Percentiles rank a stretch among this genome's conserved stretches.
phyloP scores from a whole-genome alignment of 2,113 vertebrate species.

The Grammatotria lemairii region DNA sequence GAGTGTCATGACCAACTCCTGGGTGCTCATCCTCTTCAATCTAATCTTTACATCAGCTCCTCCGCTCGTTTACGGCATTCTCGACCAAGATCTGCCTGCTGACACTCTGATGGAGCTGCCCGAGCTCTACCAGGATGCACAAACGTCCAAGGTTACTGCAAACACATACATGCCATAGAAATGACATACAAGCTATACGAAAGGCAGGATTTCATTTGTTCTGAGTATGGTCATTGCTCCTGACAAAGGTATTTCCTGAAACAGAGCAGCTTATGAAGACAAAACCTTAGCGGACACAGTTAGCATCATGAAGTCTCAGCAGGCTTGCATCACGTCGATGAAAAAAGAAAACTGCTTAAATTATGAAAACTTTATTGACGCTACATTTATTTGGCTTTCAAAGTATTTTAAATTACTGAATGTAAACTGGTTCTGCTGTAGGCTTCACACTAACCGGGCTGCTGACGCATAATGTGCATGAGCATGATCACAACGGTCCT shows the following conservation, averaged over 20 bases:
- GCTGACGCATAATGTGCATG: neutral
- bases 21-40: constrained; percentile 96
- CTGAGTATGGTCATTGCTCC: neutral
- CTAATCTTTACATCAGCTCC: constrained; percentile 92
- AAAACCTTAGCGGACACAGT: neutral
- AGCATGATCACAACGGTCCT: neutral
- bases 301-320: neutral
- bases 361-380: neutral
- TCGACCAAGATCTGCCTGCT: constrained; percentile 80
- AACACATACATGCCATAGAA: constrained; percentile 41
- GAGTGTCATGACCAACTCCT: constrained; percentile 87
- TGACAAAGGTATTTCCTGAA: neutral
- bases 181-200: neutral
- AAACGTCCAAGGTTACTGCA: constrained; percentile 69
- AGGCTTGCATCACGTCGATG: neutral
- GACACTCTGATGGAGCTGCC: constrained; percentile 77
- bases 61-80: constrained; percentile 83
- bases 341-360: neutral
- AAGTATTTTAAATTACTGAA: neutral
- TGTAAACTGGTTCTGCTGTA: neutral
- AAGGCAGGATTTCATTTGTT: neutral
- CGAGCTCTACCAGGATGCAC: constrained; percentile 76
- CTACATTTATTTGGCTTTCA: neutral
- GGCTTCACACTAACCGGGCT: neutral
- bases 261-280: neutral